A percentile compares a stretch with the other conserved stretches of the same genome.
Evolutionary conservation across 2,888 invertebrate genomes (phyloP).

Genomic region (Morpho helenor): DNA sequence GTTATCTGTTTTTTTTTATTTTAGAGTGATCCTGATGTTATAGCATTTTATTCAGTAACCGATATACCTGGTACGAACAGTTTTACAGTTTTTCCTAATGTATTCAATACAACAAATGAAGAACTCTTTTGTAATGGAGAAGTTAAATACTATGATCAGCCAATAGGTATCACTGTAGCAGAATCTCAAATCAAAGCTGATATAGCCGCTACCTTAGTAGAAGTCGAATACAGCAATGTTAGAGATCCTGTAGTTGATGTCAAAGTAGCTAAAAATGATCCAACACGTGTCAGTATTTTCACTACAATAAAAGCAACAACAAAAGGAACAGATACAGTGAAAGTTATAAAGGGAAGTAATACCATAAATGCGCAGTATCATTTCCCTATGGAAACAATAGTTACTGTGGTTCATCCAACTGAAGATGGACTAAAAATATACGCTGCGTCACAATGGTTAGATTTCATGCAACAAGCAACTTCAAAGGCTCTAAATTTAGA

Average conservation of each 20-base stretch:
- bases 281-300: conserved; percentile 31
- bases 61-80: conserved; percentile 84
- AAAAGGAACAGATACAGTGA: conserved; percentile 50
- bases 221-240: conserved; percentile 68
- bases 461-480: conserved; percentile 35
- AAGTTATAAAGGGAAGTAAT: conserved; percentile 68
- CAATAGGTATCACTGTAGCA: conserved; percentile 75
- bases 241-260: conserved; percentile 45
- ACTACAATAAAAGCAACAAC: conserved; percentile 35
- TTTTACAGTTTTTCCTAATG: conserved; percentile 52
- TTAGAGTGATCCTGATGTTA: conserved; percentile 80
- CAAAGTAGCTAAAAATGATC: conserved; percentile 36
- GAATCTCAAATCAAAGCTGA: conserved; percentile 71
- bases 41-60: conserved; percentile 79
- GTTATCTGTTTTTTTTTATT: conserved; percentile 18
- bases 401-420: conserved; percentile 80
- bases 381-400: conserved; percentile 84
- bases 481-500: conserved; percentile 11
- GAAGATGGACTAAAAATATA: conserved; percentile 84
- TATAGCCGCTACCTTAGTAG: conserved; percentile 75
- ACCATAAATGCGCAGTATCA: conserved; percentile 83
- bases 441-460: conserved; percentile 80
- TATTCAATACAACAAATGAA: conserved; percentile 39
- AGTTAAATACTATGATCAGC: conserved; percentile 48
- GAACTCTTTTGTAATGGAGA: conserved; percentile 54